Percentiles rank a stretch among this genome's conserved stretches.
These are phyloP conservation scores for Petrolisthes cinctipes DNA, from an alignment of 2,888 invertebrate genomes.

Conservation along the genomic window DNA sequence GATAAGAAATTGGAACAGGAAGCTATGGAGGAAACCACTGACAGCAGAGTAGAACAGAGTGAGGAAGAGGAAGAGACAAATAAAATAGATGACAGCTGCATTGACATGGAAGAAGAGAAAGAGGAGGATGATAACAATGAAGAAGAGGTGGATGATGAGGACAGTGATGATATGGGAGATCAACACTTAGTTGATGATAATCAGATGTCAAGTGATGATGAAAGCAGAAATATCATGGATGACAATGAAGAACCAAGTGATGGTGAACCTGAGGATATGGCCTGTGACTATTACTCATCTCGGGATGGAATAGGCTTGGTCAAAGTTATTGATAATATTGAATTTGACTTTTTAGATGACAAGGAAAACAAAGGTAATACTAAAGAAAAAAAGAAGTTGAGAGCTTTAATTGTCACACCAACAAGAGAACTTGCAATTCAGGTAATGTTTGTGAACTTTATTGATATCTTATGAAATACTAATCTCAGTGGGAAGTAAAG, in stretches of 20 bases:
- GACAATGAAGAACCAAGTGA: conserved; percentile 66
- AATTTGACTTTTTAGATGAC: conserved; percentile 66
- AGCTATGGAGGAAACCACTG: conserved; percentile 29
- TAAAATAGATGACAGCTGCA: not conserved
- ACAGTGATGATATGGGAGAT: conserved; percentile 46
- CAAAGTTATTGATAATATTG: conserved; percentile 72
- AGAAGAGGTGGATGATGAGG: conserved; percentile 58
- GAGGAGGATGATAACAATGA: conserved; percentile 27
- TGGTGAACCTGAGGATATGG: conserved; percentile 68
- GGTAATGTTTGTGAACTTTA: conserved; percentile 73
- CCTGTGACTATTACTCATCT: not conserved
- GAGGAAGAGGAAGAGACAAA: conserved; percentile 9
- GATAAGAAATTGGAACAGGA: conserved; percentile 69
- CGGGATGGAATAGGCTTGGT: conserved; percentile 71
- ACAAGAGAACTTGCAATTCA: conserved; percentile 97
- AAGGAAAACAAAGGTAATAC: not conserved
- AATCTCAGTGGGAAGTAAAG: too few relatives aligned
- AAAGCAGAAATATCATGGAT: conserved; percentile 39
- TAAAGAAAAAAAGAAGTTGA: conserved; percentile 73
- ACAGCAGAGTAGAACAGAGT: conserved; percentile 31
- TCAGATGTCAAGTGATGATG: conserved; percentile 58
- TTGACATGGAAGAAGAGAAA: conserved; percentile 16
- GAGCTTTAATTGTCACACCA: conserved; percentile 91
- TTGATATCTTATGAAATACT: too few relatives aligned
- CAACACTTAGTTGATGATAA: conserved; percentile 58